Evolutionary conservation across 2,797 vertebrate species (phyloP), one percentile per base, ranked within the genome.

Genomic region (Lepilemur septentrionalis): DNA sequence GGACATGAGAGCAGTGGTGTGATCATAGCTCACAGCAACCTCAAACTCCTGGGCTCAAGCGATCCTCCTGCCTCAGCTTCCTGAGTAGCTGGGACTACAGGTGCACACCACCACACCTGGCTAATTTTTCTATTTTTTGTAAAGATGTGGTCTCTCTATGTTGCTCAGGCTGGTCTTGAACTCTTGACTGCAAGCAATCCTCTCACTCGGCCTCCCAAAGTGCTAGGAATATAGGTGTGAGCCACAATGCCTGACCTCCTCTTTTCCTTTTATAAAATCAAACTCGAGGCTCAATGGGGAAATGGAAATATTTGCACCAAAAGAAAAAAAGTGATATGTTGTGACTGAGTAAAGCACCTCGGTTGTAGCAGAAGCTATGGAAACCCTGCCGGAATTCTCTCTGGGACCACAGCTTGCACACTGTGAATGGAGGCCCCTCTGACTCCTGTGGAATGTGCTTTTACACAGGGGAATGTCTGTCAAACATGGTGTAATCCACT

Each of bases 191-290:
- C 63, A n/a, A 65, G 32, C 15, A n/a, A 65, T 65, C 63, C 32
- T 65, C 32, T 32, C 63, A 18, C 15, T 65, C 17, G 1, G 63
- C 32, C 63, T 65, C 63, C 63, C 63, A 18, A 65, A n/a, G 32
- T 65, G 32, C 63, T n/a, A 65, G 63, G 32, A 18, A 13, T n/a
- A 65, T n/a, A 65, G 63, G 4, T 4, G 3, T 65, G 32, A 65
- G 7, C 63, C 30, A n/a, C 63, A 15, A 18, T 7, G 0, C 32
- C 63, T n/a, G 32, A 32, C 63, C 15, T 75, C n/a, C 23, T 52
- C 32, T 72, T 90, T 80, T 89, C 52, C 63, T 86, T 94, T 80
- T 73, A 32, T 85, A 48, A 93, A 97, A 76, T 17, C 32, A 87
- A 67, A 11, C 11, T 87, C 23, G 57, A 92, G 20, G 35, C 22